Evolutionary conservation across 2,888 invertebrate species (phyloP).

Genomic region (Julus scanicus): DNA sequence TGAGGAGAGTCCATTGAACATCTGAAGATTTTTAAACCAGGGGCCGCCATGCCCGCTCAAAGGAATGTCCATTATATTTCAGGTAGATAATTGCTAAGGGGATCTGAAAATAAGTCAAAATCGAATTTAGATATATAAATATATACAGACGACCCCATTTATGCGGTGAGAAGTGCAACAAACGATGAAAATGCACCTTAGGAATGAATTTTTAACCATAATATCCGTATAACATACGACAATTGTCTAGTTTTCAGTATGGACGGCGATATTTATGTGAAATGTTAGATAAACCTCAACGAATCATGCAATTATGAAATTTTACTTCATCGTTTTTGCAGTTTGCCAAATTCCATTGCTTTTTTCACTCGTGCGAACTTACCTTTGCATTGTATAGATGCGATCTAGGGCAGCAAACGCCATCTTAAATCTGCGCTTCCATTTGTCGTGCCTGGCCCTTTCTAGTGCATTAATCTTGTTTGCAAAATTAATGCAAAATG

Average conservation of each 20-base stretch:
- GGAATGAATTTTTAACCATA: no score
- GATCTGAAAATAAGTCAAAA: neutral
- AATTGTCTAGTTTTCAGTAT: no score
- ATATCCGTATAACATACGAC: no score
- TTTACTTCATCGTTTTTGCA: neutral
- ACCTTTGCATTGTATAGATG: neutral
- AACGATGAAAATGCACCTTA: conserved; percentile 6
- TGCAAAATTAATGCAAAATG: neutral
- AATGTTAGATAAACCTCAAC: no score
- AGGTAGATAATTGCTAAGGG: neutral
- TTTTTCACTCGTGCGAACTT: neutral
- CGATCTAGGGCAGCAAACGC: neutral
- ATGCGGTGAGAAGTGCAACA: neutral
- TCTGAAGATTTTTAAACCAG: neutral
- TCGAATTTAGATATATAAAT: neutral
- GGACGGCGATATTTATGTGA: no score
- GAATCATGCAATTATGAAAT: neutral
- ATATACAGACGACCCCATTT: neutral
- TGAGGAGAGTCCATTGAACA: neutral
- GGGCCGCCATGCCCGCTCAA: neutral
- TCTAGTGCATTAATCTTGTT: neutral
- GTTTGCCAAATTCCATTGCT: neutral
- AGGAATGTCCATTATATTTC: neutral
- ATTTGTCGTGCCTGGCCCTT: conserved; percentile 29
- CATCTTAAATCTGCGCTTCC: conserved; percentile 21